Base-by-base conservation (phyloP, 2,888 invertebrate genomes). In the Hydriomena furcata region DNA sequence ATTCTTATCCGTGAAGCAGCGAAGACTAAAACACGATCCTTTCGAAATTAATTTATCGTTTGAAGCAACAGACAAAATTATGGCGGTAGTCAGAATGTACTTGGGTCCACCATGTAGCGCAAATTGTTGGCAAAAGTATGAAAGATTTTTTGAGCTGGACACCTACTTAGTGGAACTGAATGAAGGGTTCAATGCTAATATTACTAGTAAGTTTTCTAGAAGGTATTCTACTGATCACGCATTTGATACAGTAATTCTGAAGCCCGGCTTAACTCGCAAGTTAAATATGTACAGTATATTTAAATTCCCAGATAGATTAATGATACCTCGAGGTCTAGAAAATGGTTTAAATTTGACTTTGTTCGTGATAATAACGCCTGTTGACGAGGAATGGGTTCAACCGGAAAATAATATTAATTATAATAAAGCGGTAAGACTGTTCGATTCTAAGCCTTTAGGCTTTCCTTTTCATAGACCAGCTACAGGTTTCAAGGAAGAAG, bases 391-490 rank as follows among this genome's bases (percentile, higher is more conserved):
- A n/a, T 58, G 53, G 47, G 37, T 59, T 34, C 60, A 65, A 42
- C 20, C 44, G 24, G 1, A 10, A 20, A 17, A 17, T 11, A 45
- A 27, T 7, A 7, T 58, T 31, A 64, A 68, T 37, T 79, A 79
- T 41, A 68, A 60, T 24, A 60, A 65, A 42, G 50, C 76, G n/a
- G 61, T 63, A 5, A 55, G 63, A 37, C 73, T 78, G 42, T 47
- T 71, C 3, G 84, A 85, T 58, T 64, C 63, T 7, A 81, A 77
- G 51, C 85, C 87, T 5, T 55, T 87, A 36, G 89, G 89, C 1
- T 89, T 86, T 68, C 89, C 89, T n/a, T 88, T 89, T 32, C 80
- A 89, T 47, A 80, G 82, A 55, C 67, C 68, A 63, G 70, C 74
- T 10, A 44, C 50, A 25, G 61, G 71, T 8, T 66, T 65, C 27